Conservation (phyloP, 1,140 invertebrate genomes). For the Papilio polyxenes region DNA sequence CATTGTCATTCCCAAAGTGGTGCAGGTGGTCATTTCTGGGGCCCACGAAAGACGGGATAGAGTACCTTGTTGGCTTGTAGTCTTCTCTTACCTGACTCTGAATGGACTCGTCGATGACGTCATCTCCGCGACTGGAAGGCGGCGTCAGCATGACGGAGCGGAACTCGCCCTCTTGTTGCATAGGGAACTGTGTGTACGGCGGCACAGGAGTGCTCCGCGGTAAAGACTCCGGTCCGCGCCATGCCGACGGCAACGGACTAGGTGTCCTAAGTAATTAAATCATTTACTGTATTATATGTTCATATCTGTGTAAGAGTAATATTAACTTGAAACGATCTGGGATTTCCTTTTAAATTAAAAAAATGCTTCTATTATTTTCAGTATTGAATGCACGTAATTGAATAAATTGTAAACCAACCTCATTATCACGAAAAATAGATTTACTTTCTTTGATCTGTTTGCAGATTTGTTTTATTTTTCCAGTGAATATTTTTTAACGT, state of each 20-base stretch:
- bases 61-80: background rate
- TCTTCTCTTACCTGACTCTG: slow-evolving; percentile 62
- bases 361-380: too few species aligned
- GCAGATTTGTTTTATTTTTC: too few species aligned
- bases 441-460: too few species aligned
- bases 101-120: slow-evolving; percentile 71
- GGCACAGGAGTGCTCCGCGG: slow-evolving; percentile 69
- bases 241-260: slow-evolving; percentile 61
- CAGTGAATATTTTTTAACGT: too few species aligned
- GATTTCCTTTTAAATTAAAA: too few species aligned
- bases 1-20: background rate
- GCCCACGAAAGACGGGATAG: too few species aligned
- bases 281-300: background rate
- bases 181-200: slow-evolving; percentile 47
- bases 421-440: too few species aligned
- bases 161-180: slow-evolving; percentile 66
- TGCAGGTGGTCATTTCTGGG: too few species aligned
- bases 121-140: slow-evolving; percentile 64
- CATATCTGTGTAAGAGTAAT: too few species aligned
- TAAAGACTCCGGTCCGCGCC: slow-evolving; percentile 67
- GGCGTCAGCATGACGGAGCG: slow-evolving; percentile 65
- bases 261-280: slow-evolving; percentile 53
- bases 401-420: too few species aligned
- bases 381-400: too few species aligned
- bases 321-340: too few species aligned